These are phyloP conservation scores for Netelia inedita DNA, from an alignment of 2,888 invertebrate species.

Conservation along the genomic window DNA sequence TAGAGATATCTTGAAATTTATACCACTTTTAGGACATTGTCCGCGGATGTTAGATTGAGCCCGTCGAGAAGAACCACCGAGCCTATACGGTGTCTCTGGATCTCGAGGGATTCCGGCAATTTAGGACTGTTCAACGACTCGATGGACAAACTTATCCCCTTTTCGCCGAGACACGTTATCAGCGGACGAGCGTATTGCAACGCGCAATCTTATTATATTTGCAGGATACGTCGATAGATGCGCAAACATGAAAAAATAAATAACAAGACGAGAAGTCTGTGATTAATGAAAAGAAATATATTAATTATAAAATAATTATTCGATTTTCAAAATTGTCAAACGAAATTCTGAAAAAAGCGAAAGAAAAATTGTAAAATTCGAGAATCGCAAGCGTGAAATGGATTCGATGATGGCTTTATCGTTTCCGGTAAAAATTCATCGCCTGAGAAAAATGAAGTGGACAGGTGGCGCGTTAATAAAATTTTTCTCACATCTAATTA, in stretches of 20 bases:
- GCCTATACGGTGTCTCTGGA: constrained; percentile 80
- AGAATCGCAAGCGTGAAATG: no score
- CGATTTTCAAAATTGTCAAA: background rate
- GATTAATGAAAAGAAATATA: background rate
- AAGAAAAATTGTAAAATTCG: no score
- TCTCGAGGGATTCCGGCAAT: constrained; percentile 77
- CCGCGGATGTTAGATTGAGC: constrained; percentile 78
- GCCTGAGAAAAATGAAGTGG: no score
- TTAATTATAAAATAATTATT: background rate
- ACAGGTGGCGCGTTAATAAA: no score
- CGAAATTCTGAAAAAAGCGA: no score
- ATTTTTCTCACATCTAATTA: no score
- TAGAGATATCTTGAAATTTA: background rate
- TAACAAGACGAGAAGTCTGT: background rate
- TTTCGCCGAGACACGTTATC: constrained; percentile 77
- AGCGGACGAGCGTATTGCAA: constrained; percentile 78
- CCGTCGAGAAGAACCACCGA: constrained; percentile 81
- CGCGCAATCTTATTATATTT: constrained; percentile 72
- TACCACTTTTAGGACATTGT: constrained; percentile 82
- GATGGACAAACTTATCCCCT: constrained; percentile 79
- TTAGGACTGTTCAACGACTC: constrained; percentile 79
- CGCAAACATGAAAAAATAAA: constrained; percentile 17
- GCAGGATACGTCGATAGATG: background rate
- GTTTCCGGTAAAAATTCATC: no score
- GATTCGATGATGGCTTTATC: no score